Evolutionary conservation across 2,113 vertebrate species (phyloP).

Genomic region (Tauraco erythrolophus): DNA sequence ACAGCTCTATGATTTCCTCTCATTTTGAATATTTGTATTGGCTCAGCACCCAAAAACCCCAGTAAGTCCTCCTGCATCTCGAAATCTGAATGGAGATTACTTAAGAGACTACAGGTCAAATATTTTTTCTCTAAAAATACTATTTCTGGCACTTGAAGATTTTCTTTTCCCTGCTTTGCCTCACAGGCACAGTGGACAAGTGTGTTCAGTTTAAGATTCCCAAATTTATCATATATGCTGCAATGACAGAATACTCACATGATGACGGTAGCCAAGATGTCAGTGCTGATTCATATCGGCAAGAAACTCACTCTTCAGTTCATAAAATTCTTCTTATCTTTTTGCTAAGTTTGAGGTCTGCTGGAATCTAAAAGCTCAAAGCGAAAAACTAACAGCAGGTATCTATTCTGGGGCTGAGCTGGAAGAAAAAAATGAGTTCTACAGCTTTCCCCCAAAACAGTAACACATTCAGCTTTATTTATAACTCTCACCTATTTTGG

Average conservation of each 20-base stretch:
- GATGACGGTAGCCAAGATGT: constrained; percentile 34
- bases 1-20: constrained; percentile 32
- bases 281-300: constrained; percentile 64
- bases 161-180: not conserved
- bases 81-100: not conserved
- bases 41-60: not conserved
- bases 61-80: not conserved
- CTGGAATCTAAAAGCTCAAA: constrained; percentile 36
- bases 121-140: not conserved
- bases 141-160: not conserved
- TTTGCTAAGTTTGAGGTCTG: constrained; percentile 50
- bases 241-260: constrained; percentile 54
- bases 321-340: constrained; percentile 47
- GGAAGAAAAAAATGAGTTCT: constrained; percentile 34
- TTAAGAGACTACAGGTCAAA: not conserved
- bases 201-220: constrained; percentile 9
- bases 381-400: constrained; percentile 55
- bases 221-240: constrained; percentile 24
- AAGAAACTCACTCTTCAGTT: constrained; percentile 32
- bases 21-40: constrained; percentile 29
- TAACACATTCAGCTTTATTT: constrained; percentile 57
- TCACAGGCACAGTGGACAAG: constrained; percentile 2
- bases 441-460: constrained; percentile 58
- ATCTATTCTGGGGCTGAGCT: constrained; percentile 52
- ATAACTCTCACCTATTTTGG: constrained; percentile 54